Conservation (phyloP, 1,140 invertebrate species). For the Thrips palmi region DNA sequence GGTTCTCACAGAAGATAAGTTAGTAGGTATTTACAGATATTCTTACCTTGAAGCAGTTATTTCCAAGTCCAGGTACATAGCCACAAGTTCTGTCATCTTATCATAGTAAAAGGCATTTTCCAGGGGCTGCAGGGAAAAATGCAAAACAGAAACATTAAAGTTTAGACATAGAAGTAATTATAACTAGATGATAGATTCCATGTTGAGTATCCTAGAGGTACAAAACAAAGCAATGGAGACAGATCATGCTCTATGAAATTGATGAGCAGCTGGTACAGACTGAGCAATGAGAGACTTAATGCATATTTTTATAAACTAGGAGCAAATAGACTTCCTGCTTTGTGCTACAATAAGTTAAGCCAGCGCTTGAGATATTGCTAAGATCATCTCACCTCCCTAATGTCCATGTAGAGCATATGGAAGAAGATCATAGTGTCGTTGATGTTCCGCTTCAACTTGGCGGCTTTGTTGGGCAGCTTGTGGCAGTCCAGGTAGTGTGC, state of each 20-base stretch:
- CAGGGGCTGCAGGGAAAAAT: constrained; percentile 19
- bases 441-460: constrained; percentile 25
- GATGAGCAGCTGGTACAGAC: too few species aligned
- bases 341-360: too few species aligned
- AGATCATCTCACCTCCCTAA: constrained; percentile 22
- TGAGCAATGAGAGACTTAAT: too few species aligned
- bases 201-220: not conserved
- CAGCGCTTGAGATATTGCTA: too few species aligned
- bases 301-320: too few species aligned
- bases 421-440: constrained; percentile 27
- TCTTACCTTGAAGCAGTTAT: constrained; percentile 24
- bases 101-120: constrained; percentile 24
- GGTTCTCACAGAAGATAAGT: not conserved
- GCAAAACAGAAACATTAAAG: not conserved
- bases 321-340: too few species aligned
- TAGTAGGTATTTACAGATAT: not conserved
- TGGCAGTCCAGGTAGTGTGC: constrained; percentile 22
- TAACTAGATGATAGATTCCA: too few species aligned
- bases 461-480: constrained; percentile 22
- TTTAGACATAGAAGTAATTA: not conserved
- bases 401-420: constrained; percentile 23
- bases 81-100: constrained; percentile 27
- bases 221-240: too few species aligned
- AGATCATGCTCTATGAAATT: too few species aligned
- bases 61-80: constrained; percentile 29